Conservation (phyloP, 2,797 vertebrate genomes). For the Emys orbicularis region DNA sequence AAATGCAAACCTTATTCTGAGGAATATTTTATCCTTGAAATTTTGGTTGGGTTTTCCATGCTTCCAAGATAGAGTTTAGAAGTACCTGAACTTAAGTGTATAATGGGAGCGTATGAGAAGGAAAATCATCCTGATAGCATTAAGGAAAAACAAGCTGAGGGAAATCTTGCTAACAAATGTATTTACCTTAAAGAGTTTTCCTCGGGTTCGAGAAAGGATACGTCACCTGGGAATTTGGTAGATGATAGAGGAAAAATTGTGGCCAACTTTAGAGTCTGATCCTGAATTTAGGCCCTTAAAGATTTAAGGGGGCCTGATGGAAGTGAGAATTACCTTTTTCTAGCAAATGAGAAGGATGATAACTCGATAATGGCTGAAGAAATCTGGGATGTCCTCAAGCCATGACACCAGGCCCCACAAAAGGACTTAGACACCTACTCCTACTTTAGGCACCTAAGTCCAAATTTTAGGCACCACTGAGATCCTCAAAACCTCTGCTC, state of each 20-base stretch:
- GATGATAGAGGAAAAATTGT: background rate
- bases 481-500: background rate
- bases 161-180: background rate
- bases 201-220: constrained; percentile 1
- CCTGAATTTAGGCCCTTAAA: background rate
- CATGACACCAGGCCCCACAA: background rate
- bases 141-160: constrained; percentile 25
- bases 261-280: background rate
- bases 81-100: constrained; percentile 2
- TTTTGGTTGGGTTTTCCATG: constrained; percentile 17
- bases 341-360: too few relatives aligned
- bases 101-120: background rate
- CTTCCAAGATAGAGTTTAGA: constrained; percentile 26
- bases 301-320: background rate
- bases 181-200: constrained; percentile 1
- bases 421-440: background rate
- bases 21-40: background rate
- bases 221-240: background rate
- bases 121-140: constrained; percentile 13
- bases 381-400: background rate
- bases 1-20: constrained; percentile 37
- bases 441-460: background rate
- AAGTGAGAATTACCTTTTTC: background rate
- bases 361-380: background rate
- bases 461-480: background rate